Conservation (phyloP, 1,140 invertebrate species). For the Aricia agestis region DNA sequence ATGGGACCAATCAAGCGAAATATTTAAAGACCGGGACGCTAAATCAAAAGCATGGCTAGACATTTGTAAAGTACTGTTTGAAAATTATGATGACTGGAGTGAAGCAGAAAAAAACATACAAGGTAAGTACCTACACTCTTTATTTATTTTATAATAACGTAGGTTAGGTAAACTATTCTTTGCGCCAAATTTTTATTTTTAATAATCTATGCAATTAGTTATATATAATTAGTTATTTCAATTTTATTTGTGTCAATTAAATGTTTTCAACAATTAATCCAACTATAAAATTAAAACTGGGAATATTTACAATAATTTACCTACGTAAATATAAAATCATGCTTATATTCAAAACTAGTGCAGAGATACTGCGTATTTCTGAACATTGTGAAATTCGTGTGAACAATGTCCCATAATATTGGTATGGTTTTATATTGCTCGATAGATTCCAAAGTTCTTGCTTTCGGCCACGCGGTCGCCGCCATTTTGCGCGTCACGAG, state of each 20-base stretch:
- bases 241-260: constrained; percentile 23
- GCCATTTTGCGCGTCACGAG: constrained; percentile 27
- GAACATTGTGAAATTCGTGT: constrained; percentile 24
- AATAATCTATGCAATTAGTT: constrained; percentile 21
- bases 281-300: constrained; percentile 23
- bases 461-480: constrained; percentile 27
- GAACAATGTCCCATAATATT: constrained; percentile 26
- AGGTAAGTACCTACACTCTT: constrained; percentile 24
- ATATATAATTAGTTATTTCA: constrained; percentile 22
- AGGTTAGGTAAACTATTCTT: constrained; percentile 23
- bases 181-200: constrained; percentile 22
- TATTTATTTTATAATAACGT: constrained; percentile 24
- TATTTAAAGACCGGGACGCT: constrained; percentile 26
- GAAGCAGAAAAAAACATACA: constrained; percentile 24
- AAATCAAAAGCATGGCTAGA: constrained; percentile 25
- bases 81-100: constrained; percentile 24
- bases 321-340: constrained; percentile 21
- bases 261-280: constrained; percentile 24
- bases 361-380: constrained; percentile 22
- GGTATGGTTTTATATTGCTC: constrained; percentile 28
- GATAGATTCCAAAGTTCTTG: constrained; percentile 25
- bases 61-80: constrained; percentile 23
- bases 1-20: constrained; percentile 26
- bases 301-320: constrained; percentile 21
- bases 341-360: constrained; percentile 23